Base-by-base conservation (phyloP, 1,140 invertebrate genomes). In the Ptiloglossa arizonensis region DNA sequence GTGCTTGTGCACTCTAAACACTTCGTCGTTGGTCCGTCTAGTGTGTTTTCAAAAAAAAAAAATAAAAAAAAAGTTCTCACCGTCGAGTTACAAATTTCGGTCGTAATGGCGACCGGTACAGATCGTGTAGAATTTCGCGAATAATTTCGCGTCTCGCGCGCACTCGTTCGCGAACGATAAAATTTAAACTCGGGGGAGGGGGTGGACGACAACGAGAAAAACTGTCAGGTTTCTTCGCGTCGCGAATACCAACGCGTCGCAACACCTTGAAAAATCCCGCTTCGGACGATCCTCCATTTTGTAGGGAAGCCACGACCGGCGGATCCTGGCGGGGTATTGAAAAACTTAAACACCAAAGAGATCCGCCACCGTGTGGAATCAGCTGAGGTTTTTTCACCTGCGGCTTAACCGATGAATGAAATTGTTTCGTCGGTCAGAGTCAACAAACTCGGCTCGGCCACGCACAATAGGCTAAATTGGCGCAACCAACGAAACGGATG, bases 391-490 rank as follows among this genome's bases (percentile, higher is more conserved):
- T 79, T 83, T 27, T n/a, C n/a, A 64, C 81, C 54, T 64, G n/a
- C 70, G 66, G 70, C 77, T 83, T 71, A 57, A 79, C 60, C 60
- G 76, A 41, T 60, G 77, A 84, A 83, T 76, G 82, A 83, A 81
- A 84, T 83, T 71, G 82, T 84, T 83, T 76, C 71, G 62, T 70
- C 77, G 60, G 79, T 84, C 70, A 79, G 56, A 69, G 29, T 48
- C 70, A 72, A 77, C 80, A 67, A 83, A 79, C 75, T 41, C 11
- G 69, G 66, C 68, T 48, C 35, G 66, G 22, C 19, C 56, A 52
- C n/a, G 59, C 63, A 72, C 81, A 75, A 79, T 62, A 52, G 68
- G 60, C 52, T 44, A 69, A 71, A 77, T 80, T 76, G 72, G 69
- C 38, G 52, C 54, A 50, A 24, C 52, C 68, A 52, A 57, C 52